Evolutionary conservation across 2,888 invertebrate genomes (phyloP).

Genomic region (Buathra laborator): DNA sequence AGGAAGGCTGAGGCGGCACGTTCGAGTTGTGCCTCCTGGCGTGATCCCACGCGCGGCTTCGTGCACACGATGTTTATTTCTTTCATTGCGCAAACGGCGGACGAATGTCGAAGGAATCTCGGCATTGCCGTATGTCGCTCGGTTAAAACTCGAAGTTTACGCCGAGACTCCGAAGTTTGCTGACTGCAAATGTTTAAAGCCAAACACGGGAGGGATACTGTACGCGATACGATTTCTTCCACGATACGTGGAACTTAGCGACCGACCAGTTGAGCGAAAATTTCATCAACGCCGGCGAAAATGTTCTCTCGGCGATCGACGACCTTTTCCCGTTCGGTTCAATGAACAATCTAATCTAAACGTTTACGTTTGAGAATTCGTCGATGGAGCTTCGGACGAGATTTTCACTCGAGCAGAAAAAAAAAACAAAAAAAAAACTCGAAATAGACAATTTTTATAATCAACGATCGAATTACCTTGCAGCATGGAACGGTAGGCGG

Average conservation of each 20-base stretch:
- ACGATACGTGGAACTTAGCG: background rate
- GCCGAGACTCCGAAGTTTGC: constrained; percentile 35
- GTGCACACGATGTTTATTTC: constrained; percentile 58
- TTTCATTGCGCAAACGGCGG: constrained; percentile 54
- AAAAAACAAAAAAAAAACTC: background rate
- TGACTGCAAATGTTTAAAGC: constrained; percentile 9
- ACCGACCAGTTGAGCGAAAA: background rate
- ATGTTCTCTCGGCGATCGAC: constrained; percentile 8
- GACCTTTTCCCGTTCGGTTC: constrained; percentile 7
- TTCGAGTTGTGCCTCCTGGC: constrained; percentile 35
- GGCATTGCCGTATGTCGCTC: constrained; percentile 18
- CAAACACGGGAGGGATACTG: background rate
- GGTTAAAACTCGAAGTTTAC: constrained; percentile 13
- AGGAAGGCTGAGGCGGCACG: constrained; percentile 48
- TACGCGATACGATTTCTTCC: constrained; percentile 1
- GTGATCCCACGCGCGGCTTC: constrained; percentile 56
- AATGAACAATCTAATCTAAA: constrained; percentile 9
- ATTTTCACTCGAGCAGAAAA: background rate
- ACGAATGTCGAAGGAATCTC: constrained; percentile 50
- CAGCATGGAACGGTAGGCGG: constrained; percentile 99
- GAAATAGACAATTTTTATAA: constrained; percentile 21
- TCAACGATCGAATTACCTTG: constrained; percentile 90
- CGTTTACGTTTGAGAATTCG: background rate
- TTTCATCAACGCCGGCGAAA: constrained; percentile 19
- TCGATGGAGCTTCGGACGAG: background rate